Percentiles rank a stretch among this genome's conserved stretches.
These are phyloP conservation scores for Pangasius mekongensis DNA, from an alignment of 2,797 vertebrate species.

Conservation along the genomic window DNA sequence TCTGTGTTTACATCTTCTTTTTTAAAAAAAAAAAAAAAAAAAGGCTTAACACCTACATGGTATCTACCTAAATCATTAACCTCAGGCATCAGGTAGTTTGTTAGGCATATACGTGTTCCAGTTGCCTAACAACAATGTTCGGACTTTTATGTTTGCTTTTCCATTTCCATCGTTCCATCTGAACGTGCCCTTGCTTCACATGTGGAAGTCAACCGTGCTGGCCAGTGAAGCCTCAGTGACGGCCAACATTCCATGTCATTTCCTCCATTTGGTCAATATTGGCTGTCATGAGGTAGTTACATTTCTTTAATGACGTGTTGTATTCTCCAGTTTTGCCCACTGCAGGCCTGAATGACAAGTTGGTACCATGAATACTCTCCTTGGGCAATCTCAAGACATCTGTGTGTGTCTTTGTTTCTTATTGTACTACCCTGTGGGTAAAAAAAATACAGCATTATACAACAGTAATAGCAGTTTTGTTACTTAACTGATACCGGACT, in stretches of 20 bases:
- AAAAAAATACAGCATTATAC: not conserved
- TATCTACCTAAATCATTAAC: conserved; percentile 9
- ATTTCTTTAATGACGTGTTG: conserved; percentile 60
- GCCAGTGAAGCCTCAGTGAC: not conserved
- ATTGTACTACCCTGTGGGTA: conserved; percentile 64
- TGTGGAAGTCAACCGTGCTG: not conserved
- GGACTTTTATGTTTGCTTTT: not conserved
- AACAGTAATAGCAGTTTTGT: not conserved
- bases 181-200: not conserved
- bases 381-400: conserved; percentile 68
- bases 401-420: conserved; percentile 69
- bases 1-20: not conserved
- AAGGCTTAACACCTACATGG: not conserved
- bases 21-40: not conserved
- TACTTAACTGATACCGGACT: not conserved
- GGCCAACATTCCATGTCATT: not conserved
- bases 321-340: conserved; percentile 71
- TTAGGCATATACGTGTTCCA: not conserved
- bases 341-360: conserved; percentile 71
- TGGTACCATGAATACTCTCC: conserved; percentile 29
- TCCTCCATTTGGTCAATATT: not conserved
- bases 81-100: not conserved
- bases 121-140: not conserved
- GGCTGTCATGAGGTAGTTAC: conserved; percentile 35
- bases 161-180: not conserved